phyloP scores from a whole-genome alignment of 2,888 invertebrate species.

The Pantelozetes paolii region DNA sequence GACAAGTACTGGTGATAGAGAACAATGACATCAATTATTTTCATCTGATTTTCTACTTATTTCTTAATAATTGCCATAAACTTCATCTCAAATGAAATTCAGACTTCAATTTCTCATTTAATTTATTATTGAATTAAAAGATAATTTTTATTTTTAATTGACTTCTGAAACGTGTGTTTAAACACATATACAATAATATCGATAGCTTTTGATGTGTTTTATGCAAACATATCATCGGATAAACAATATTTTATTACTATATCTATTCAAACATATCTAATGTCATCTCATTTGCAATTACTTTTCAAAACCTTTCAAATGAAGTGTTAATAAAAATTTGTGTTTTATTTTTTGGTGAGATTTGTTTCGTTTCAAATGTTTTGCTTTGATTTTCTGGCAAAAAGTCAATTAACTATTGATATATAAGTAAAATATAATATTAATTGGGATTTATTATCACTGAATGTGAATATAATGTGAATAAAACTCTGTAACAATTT shows the following conservation, averaged over 20 bases:
- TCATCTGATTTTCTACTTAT: background rate
- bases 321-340: too few relatives aligned
- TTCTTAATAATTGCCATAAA: background rate
- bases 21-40: background rate
- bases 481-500: too few relatives aligned
- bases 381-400: background rate
- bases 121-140: background rate
- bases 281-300: background rate
- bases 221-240: background rate
- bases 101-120: background rate
- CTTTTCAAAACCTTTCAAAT: background rate
- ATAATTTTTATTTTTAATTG: background rate
- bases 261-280: too few relatives aligned
- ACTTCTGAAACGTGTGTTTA: background rate
- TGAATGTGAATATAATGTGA: background rate
- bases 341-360: too few relatives aligned
- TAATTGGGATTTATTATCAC: background rate
- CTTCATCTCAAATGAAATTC: background rate
- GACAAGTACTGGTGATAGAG: slow-evolving; percentile 25
- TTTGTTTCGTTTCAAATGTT: too few relatives aligned
- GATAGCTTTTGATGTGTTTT: too few relatives aligned
- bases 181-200: background rate
- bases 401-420: background rate
- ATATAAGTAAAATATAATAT: background rate
- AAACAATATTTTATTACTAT: background rate